Conservation (phyloP, 2,888 invertebrate species). For the Tubulanus polymorphus region DNA sequence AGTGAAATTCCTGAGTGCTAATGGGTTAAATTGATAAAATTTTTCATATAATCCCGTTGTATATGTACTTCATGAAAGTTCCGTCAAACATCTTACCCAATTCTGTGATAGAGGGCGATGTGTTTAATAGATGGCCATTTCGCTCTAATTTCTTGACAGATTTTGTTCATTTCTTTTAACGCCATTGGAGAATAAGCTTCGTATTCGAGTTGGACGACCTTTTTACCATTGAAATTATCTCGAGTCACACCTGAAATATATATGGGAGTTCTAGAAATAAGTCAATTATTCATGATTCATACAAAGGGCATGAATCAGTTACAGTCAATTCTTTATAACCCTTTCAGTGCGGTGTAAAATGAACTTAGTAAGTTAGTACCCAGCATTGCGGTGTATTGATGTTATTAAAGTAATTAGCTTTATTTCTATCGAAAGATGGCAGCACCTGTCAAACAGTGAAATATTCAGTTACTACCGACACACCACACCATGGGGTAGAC, state of each 20-base stretch:
- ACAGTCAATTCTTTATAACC: no score
- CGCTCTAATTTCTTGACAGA: constrained; percentile 69
- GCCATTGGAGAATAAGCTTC: constrained; percentile 94
- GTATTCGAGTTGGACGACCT: constrained; percentile 85
- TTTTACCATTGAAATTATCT: constrained; percentile 50
- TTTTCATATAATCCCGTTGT: no score
- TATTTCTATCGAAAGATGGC: neutral
- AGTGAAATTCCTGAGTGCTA: no score
- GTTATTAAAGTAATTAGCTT: neutral
- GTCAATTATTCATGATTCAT: no score
- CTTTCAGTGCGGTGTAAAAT: no score
- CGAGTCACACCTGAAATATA: constrained; percentile 48
- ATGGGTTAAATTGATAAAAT: no score
- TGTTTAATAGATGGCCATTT: constrained; percentile 72
- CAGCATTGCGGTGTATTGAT: neutral
- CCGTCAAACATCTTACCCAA: constrained; percentile 38
- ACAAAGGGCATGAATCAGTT: no score
- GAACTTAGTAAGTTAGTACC: no score
- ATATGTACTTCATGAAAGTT: neutral
- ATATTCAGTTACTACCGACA: no score
- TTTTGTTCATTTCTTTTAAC: constrained; percentile 71
- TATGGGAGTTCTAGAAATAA: no score
- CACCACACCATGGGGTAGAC: no score
- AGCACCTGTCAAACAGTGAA: no score
- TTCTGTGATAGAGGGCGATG: constrained; percentile 83